A percentile compares a stretch with the other conserved stretches of the same genome.
Conservation (phyloP, 2,113 vertebrate genomes). For the Todiramphus chloris region DNA sequence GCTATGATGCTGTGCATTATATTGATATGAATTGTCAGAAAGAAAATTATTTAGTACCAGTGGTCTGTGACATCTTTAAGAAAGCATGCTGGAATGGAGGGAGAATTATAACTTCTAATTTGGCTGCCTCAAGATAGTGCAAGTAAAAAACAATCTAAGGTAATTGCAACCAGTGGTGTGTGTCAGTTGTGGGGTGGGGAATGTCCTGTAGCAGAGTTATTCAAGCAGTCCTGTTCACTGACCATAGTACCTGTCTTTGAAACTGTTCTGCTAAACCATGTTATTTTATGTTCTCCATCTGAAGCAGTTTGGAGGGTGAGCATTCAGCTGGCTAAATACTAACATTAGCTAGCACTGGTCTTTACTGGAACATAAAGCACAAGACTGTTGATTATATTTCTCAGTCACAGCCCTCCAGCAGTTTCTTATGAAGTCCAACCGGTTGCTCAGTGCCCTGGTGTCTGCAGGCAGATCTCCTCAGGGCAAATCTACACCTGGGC, state of each 20-base stretch:
- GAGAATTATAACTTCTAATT: not conserved
- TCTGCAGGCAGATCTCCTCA: constrained; percentile 38
- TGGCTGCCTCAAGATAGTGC: not conserved
- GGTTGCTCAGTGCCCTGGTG: not conserved
- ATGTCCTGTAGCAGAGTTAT: not conserved
- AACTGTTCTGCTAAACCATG: not conserved
- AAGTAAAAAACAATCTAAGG: not conserved
- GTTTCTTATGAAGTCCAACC: not conserved
- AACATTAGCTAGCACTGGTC: not conserved
- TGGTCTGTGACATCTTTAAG: constrained; percentile 9
- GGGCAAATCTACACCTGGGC: not conserved
- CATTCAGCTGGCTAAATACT: not conserved
- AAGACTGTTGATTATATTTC: not conserved
- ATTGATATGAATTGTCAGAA: not conserved
- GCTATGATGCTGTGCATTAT: constrained; percentile 53
- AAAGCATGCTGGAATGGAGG: not conserved
- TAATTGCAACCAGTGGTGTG: not conserved
- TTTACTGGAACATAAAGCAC: not conserved
- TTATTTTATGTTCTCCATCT: not conserved
- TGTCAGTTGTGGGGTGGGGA: not conserved
- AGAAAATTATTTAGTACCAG: not conserved
- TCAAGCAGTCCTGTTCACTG: not conserved
- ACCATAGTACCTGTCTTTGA: not conserved
- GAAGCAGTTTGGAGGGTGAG: not conserved
- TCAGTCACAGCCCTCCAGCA: not conserved